Percentiles rank a stretch among this genome's conserved stretches.
Conservation (phyloP, 2,113 vertebrate genomes). For the Pelvicachromis taeniatus region DNA sequence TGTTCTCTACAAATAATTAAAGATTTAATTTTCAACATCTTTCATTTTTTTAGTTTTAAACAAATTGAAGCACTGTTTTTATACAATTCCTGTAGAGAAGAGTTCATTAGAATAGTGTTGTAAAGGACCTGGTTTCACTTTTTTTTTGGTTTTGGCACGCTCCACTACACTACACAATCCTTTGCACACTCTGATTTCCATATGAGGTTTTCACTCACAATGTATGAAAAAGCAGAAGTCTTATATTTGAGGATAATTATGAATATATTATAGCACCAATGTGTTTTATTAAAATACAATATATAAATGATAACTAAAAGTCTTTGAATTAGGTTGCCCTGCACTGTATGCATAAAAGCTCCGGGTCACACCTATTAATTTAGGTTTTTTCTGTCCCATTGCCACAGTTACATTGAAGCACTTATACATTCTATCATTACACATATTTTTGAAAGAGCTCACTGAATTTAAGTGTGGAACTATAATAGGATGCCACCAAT, state of each 20-base stretch:
- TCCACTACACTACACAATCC: not conserved
- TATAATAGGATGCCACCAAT: not conserved
- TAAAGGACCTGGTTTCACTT: not conserved
- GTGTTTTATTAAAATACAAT: not conserved
- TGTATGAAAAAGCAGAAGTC: not conserved
- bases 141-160: not conserved
- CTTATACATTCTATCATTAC: not conserved
- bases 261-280: not conserved
- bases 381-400: not conserved
- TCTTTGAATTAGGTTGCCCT: not conserved
- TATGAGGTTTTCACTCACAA: not conserved
- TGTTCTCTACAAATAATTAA: not conserved
- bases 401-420: not conserved
- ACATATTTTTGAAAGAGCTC: not conserved
- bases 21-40: not conserved
- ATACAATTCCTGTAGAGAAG: not conserved
- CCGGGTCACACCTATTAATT: not conserved
- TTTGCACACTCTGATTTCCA: not conserved
- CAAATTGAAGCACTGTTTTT: not conserved
- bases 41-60: not conserved
- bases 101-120: not conserved
- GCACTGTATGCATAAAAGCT: not conserved
- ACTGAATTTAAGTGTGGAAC: not conserved
- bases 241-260: not conserved
- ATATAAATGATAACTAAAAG: not conserved